These are phyloP conservation scores for Cheirogaleus major DNA, from an alignment of 2,797 vertebrate genomes.

Conservation along the genomic window DNA sequence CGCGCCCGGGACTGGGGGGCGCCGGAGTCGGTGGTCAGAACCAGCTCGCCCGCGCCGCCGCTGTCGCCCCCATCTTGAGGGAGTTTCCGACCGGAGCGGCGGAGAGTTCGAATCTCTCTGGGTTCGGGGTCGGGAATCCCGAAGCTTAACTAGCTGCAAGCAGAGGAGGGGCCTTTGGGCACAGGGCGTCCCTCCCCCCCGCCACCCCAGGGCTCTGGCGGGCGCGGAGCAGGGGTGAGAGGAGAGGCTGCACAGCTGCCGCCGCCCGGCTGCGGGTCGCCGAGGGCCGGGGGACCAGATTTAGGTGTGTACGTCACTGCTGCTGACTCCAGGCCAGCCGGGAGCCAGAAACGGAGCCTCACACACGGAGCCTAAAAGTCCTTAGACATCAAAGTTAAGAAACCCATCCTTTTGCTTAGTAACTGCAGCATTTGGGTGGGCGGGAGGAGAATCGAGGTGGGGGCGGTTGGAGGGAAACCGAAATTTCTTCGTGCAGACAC, in stretches of 20 bases:
- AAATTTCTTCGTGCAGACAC: constrained; percentile 38
- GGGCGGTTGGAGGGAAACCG: constrained; percentile 57
- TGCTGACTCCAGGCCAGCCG: constrained; percentile 51
- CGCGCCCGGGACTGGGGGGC: not conserved
- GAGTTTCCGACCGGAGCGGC: constrained; percentile 36
- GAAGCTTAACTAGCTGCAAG: constrained; percentile 40
- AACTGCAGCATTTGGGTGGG: constrained; percentile 47
- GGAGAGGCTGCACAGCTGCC: constrained; percentile 27
- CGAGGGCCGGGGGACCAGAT: constrained; percentile 57
- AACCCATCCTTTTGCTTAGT: constrained; percentile 38
- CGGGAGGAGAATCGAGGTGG: constrained; percentile 51
- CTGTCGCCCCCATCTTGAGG: not conserved
- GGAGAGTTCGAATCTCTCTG: constrained; percentile 41
- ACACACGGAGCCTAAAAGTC: constrained; percentile 38
- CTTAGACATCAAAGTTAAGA: constrained; percentile 71
- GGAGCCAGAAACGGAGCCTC: constrained; percentile 38
- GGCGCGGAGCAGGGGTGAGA: constrained; percentile 28
- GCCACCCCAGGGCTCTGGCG: not conserved
- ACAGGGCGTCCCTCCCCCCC: not conserved
- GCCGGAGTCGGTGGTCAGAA: not conserved
- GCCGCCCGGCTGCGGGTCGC: constrained; percentile 57
- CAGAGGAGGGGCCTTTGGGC: constrained; percentile 59
- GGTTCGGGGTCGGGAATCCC: constrained; percentile 47
- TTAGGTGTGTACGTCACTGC: constrained; percentile 72
- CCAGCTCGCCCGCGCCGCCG: not conserved